phyloP scores from a whole-genome alignment of 1,140 invertebrate species.

The Tetragnatha versicolor region DNA sequence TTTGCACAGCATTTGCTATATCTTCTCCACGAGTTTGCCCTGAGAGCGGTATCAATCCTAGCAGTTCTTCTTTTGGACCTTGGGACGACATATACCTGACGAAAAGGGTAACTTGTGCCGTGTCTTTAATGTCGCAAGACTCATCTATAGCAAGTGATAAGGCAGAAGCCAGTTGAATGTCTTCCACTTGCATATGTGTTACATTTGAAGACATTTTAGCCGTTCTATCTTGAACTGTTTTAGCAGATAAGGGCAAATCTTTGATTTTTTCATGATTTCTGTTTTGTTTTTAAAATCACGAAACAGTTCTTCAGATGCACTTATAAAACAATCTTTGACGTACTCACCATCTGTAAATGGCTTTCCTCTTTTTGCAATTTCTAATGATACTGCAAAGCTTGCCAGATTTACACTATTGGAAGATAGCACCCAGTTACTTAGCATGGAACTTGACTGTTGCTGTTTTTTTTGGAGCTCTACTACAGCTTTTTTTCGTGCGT shows the following conservation, averaged over 20 bases:
- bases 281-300: background rate
- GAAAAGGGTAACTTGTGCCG: slow-evolving; percentile 26
- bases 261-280: slow-evolving; percentile 7
- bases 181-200: slow-evolving; percentile 2
- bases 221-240: slow-evolving; percentile 9
- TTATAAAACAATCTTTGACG: slow-evolving; percentile 20
- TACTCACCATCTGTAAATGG: slow-evolving; percentile 4
- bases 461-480: background rate
- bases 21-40: background rate
- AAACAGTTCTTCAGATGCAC: slow-evolving; percentile 3
- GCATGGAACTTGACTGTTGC: background rate
- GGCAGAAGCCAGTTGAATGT: slow-evolving; percentile 19
- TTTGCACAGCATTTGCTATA: background rate
- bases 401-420: background rate
- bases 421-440: slow-evolving; percentile 18
- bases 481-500: background rate
- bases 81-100: slow-evolving; percentile 17
- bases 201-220: slow-evolving; percentile 34
- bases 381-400: background rate
- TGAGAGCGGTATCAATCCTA: background rate
- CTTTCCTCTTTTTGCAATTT: slow-evolving; percentile 8
- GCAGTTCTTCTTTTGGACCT: slow-evolving; percentile 32
- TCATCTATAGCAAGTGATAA: slow-evolving; percentile 40
- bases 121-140: slow-evolving; percentile 35
- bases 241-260: slow-evolving; percentile 7